Percentiles rank a stretch among this genome's conserved stretches.
Evolutionary conservation across 1,140 invertebrate species (phyloP).

Genomic region (Trachymyrmex septentrionalis): DNA sequence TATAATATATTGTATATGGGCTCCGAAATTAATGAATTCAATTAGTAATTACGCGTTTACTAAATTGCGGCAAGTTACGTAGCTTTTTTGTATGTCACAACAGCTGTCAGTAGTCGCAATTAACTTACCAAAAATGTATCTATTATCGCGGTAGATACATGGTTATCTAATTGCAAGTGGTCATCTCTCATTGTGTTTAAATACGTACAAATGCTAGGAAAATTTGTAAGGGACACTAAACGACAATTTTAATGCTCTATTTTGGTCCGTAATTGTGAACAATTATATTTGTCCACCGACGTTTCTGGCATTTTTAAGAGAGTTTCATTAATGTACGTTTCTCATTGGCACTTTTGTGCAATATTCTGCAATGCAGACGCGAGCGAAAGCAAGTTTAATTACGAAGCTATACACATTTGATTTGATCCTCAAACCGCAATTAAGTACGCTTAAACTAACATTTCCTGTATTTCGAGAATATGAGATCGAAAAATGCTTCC

Average conservation of each 20-base stretch:
- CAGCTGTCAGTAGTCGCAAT: slow-evolving; percentile 17
- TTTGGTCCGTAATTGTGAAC: neutral
- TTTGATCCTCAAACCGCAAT: slow-evolving; percentile 9
- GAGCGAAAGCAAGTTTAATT: neutral
- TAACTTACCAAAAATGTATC: slow-evolving; percentile 21
- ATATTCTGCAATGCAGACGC: slow-evolving; percentile 29
- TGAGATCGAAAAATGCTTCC: neutral
- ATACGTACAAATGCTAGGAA: neutral
- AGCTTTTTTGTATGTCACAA: neutral
- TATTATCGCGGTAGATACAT: neutral
- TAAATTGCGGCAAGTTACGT: neutral
- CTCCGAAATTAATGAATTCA: slow-evolving; percentile 13
- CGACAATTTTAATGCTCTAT: neutral
- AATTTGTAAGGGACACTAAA: neutral
- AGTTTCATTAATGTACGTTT: slow-evolving; percentile 8
- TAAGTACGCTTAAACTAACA: neutral
- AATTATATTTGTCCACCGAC: slow-evolving; percentile 7
- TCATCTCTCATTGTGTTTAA: neutral
- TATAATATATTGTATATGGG: neutral
- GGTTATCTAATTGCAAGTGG: slow-evolving; percentile 15
- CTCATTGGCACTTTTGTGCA: neutral
- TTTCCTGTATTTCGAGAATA: slow-evolving; percentile 12
- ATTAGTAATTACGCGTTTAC: slow-evolving; percentile 8
- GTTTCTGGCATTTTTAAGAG: slow-evolving; percentile 9
- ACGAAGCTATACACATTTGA: neutral